These are phyloP conservation scores for Dicyrtoma fusca DNA, from an alignment of 2,888 invertebrate genomes.

Conservation along the genomic window DNA sequence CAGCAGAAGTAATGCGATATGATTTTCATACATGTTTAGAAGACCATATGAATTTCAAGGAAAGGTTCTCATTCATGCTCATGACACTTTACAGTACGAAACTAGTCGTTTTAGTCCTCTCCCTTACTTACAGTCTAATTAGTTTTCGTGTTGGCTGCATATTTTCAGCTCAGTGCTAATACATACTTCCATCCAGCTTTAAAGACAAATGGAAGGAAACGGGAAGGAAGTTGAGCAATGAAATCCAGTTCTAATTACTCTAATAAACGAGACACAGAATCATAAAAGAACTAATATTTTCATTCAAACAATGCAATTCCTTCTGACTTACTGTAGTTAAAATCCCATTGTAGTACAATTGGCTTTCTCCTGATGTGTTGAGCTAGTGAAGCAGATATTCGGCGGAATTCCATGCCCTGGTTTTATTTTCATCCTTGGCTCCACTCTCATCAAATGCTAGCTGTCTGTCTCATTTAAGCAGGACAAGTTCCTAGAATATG, in stretches of 20 bases:
- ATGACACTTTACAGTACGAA: conserved; percentile 28
- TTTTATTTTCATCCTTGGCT: conserved; percentile 21
- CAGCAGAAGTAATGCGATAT: no score
- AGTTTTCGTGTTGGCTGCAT: no score
- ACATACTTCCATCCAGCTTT: no score
- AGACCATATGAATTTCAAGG: no score
- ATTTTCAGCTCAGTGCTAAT: no score
- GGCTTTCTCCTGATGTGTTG: no score
- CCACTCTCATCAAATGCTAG: no score
- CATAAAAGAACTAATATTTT: conserved; percentile 25
- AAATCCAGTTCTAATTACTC: conserved; percentile 27
- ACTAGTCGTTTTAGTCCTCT: neutral
- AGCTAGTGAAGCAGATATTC: no score
- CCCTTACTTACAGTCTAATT: no score
- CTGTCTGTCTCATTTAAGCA: no score
- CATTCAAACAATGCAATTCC: neutral
- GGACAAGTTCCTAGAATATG: conserved; percentile 2
- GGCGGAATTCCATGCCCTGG: no score
- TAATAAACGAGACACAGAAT: conserved; percentile 18
- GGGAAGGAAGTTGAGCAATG: conserved; percentile 10
- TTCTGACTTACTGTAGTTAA: neutral
- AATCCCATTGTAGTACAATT: neutral
- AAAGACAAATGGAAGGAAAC: neutral
- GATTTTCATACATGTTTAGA: no score
- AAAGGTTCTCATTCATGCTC: conserved; percentile 29